Base-by-base conservation (phyloP, 2,113 vertebrate genomes). In the Calyptomena viridis region DNA sequence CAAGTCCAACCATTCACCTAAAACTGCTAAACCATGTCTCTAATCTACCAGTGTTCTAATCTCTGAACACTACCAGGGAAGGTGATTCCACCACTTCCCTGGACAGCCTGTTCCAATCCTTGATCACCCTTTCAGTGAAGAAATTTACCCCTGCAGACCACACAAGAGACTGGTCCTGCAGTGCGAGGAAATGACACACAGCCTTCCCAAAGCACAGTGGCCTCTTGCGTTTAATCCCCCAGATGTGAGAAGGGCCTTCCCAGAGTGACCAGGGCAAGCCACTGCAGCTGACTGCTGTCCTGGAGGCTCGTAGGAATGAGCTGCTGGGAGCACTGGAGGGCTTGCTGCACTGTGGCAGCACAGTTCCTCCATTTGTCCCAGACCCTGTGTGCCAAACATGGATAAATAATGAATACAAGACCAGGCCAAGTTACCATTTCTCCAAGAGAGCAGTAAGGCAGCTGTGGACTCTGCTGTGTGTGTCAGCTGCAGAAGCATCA, bases 301-400 rank as follows among this genome's bases (percentile, higher is more conserved):
- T 3, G 6, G 22, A 17, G 42, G 37, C 19, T 62, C 3, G 5
- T n/a, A 55, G 72, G 37, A 84, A 20, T 5, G 28, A 9, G 18
- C 37, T 60, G 40, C 33, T 1, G 1, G 11, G 21, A 75, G 22
- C 4, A 2, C 14, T 0, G 1, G 12, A 63, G n/a, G 30, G n/a
- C 40, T 82, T 12, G 21, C 56, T 2, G 18, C 25, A 63, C 58
- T 13, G 31, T 0, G 2, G 50, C 2, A 6, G 52, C 69, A 78
- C 0, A 7, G 33, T 1, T 82, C 24, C 40, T n/a, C 31, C 81
- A 42, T 63, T 63, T 69, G 86, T 85, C 79, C 53, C 46, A 90
- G 58, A n/a, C 17, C 13, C 18, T 0, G 0, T 25, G 84, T 69
- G 55, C 64, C n/a, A 81, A 87, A 58, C 0, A 1, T 0, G 0